A percentile compares a stretch with the other conserved stretches of the same genome.
Evolutionary conservation across 2,888 invertebrate genomes (phyloP).

Genomic region (Petrolisthes cinctipes): DNA sequence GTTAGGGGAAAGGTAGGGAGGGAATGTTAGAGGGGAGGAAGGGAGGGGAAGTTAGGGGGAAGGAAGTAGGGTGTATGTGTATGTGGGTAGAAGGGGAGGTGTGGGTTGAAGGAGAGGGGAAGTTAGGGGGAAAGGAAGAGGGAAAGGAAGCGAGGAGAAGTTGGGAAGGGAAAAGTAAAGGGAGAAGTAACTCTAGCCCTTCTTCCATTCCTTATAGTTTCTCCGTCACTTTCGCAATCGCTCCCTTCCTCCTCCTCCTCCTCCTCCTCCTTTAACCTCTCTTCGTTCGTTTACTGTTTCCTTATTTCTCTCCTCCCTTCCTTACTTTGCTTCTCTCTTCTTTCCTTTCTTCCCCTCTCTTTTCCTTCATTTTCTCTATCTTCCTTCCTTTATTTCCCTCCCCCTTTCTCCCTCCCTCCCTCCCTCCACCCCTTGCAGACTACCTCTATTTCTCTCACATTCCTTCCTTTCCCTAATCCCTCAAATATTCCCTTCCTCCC

Average conservation of each 20-base stretch:
- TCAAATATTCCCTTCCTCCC: neutral
- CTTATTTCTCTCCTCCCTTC: neutral
- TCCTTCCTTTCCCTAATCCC: neutral
- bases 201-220: too few species aligned
- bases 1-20: too few species aligned
- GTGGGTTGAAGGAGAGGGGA: neutral
- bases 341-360: neutral
- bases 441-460: neutral
- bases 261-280: neutral
- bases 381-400: neutral
- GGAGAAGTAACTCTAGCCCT: too few species aligned
- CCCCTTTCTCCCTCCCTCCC: neutral
- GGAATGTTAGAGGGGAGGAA: too few species aligned
- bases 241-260: neutral
- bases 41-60: too few species aligned
- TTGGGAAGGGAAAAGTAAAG: neutral
- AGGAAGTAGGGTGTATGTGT: too few species aligned
- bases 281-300: neutral
- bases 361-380: neutral
- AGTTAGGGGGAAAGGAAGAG: neutral
- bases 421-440: neutral
- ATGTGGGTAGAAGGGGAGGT: neutral
- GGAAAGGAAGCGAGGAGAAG: neutral
- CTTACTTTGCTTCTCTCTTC: neutral
- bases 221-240: neutral